Evolutionary conservation across 2,113 vertebrate genomes (phyloP).

Genomic region (Protomyctophum bolini): DNA sequence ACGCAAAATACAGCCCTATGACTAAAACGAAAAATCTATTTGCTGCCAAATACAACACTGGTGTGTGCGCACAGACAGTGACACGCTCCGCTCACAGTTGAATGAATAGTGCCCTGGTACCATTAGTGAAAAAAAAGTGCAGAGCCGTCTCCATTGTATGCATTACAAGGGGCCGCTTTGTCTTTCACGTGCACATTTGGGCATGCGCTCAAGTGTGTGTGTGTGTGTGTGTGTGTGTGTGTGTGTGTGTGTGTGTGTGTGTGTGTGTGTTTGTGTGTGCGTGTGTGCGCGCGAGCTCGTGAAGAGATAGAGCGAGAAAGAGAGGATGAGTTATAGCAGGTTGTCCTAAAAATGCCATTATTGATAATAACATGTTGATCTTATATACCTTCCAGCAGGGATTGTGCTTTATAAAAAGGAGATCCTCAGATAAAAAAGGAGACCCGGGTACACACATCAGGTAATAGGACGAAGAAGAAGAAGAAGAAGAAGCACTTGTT

Average conservation of each 20-base stretch:
- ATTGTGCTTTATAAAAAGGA: background rate
- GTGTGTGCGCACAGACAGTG: background rate
- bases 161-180: constrained; percentile 52
- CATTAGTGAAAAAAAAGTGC: constrained; percentile 47
- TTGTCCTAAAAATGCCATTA: too few relatives aligned
- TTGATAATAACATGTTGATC: constrained; percentile 11
- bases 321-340: background rate
- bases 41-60: too few relatives aligned
- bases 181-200: constrained; percentile 9
- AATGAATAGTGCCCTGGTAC: constrained; percentile 68
- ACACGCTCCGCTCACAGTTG: background rate
- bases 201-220: constrained; percentile 2
- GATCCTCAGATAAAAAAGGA: background rate
- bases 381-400: background rate
- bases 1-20: too few relatives aligned
- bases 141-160: constrained; percentile 55
- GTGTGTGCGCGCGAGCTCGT: background rate
- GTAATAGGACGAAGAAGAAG: too few relatives aligned
- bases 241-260: constrained; percentile 2
- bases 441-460: constrained; percentile 49
- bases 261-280: background rate
- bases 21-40: too few relatives aligned
- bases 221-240: background rate
- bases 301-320: background rate
- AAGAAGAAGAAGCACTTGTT: constrained; percentile 42